These are phyloP conservation scores for Lepidocyrtinus sp. DNA, from an alignment of 2,888 invertebrate species.

Conservation along the genomic window DNA sequence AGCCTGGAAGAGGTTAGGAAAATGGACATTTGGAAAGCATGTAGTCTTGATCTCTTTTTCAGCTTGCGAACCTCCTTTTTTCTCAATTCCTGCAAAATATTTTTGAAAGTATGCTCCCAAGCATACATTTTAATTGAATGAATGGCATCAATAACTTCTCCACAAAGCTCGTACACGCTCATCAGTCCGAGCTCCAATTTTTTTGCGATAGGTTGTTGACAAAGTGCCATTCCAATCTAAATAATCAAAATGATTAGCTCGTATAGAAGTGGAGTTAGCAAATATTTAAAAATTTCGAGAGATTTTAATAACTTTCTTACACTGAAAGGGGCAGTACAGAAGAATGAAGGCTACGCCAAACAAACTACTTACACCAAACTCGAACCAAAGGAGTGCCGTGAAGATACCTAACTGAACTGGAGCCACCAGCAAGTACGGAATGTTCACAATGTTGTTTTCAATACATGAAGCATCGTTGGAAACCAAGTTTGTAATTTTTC, in stretches of 20 bases:
- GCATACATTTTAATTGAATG: slow-evolving; percentile 54
- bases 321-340: slow-evolving; percentile 46
- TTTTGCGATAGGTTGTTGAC: slow-evolving; percentile 62
- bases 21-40: slow-evolving; percentile 34
- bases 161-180: slow-evolving; percentile 75
- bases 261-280: background rate
- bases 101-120: slow-evolving; percentile 45
- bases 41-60: slow-evolving; percentile 31
- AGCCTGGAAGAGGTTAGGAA: slow-evolving; percentile 41
- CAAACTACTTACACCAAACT: slow-evolving; percentile 31
- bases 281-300: background rate
- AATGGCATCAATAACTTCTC: slow-evolving; percentile 44
- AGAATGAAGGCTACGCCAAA: slow-evolving; percentile 35
- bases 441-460: slow-evolving; percentile 1
- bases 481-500: slow-evolving; percentile 32
- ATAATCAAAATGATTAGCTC: background rate
- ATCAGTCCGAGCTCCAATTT: slow-evolving; percentile 71
- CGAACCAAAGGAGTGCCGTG: slow-evolving; percentile 21
- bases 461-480: slow-evolving; percentile 19
- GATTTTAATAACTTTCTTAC: slow-evolving; percentile 19
- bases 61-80: slow-evolving; percentile 36
- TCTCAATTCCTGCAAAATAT: slow-evolving; percentile 29
- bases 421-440: slow-evolving; percentile 39
- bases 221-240: slow-evolving; percentile 26
- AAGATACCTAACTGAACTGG: slow-evolving; percentile 36